Evolutionary conservation across 2,888 invertebrate genomes (phyloP).

Genomic region (Eumacrocentrus americanus): DNA sequence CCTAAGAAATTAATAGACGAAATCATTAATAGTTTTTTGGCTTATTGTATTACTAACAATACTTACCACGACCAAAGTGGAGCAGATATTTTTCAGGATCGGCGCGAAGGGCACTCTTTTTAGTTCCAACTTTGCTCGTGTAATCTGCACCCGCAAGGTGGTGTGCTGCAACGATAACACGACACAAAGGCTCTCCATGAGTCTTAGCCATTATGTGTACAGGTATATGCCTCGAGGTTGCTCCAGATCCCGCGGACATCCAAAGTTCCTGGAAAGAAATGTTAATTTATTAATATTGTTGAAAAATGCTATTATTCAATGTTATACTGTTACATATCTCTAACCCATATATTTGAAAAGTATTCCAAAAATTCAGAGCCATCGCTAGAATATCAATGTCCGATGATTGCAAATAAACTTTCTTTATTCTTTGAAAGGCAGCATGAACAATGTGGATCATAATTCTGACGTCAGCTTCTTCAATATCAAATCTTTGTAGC

Average conservation of each 20-base stretch:
- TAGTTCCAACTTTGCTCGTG: conserved; percentile 28
- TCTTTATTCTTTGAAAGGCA: background rate
- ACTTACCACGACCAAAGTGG: conserved; percentile 15
- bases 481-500: conserved; percentile 16
- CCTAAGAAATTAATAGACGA: background rate
- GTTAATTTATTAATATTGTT: too few species aligned
- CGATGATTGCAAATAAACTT: conserved; percentile 15
- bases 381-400: conserved; percentile 25
- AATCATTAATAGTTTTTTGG: background rate
- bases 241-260: conserved; percentile 12
- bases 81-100: conserved; percentile 14
- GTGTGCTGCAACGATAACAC: conserved; percentile 12
- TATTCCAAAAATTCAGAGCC: conserved; percentile 8
- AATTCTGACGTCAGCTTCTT: conserved; percentile 24
- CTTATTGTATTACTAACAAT: background rate
- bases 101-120: background rate
- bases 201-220: conserved; percentile 12
- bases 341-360: too few species aligned
- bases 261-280: conserved; percentile 17
- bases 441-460: conserved; percentile 14
- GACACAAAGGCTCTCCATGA: background rate
- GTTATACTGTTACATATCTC: too few species aligned
- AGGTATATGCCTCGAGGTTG: conserved; percentile 19
- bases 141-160: conserved; percentile 26
- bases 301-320: too few species aligned